Evolutionary conservation across 2,113 vertebrate species (phyloP).

Genomic region (Rhinoderma darwinii): DNA sequence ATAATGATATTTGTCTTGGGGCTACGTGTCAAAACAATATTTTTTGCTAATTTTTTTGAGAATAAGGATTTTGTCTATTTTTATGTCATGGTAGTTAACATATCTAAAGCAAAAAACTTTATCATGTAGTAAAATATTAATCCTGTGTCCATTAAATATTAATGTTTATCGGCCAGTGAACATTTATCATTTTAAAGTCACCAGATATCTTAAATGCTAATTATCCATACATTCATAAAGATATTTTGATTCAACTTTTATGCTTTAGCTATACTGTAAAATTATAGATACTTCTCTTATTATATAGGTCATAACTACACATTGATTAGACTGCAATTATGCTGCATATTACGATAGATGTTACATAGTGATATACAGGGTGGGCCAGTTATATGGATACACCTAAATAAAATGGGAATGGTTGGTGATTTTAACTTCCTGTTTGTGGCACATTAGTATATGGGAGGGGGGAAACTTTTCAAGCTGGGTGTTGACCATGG

Average conservation of each 20-base stretch:
- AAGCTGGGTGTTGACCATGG: too few relatives aligned
- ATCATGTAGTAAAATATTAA: constrained; percentile 49
- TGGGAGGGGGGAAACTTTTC: too few relatives aligned
- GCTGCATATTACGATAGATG: not conserved
- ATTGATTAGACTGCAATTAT: not conserved
- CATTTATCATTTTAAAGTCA: constrained; percentile 26
- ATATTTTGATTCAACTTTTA: constrained; percentile 1
- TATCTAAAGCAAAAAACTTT: constrained; percentile 44
- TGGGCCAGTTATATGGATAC: too few relatives aligned
- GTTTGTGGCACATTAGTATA: too few relatives aligned
- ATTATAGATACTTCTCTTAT: not conserved
- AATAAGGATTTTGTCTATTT: not conserved
- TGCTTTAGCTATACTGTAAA: constrained; percentile 6
- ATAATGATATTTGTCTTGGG: not conserved
- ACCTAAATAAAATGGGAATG: too few relatives aligned
- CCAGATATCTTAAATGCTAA: constrained; percentile 41
- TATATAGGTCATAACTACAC: not conserved
- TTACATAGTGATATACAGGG: too few relatives aligned
- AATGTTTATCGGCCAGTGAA: constrained; percentile 32
- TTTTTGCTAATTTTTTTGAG: not conserved
- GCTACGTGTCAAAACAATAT: not conserved
- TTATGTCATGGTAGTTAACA: constrained; percentile 42
- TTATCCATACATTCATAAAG: constrained; percentile 16
- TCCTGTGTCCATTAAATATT: constrained; percentile 30
- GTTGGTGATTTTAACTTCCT: too few relatives aligned